Evolutionary conservation across 2,797 vertebrate genomes (phyloP), one percentile per base, ranked within the genome.

Genomic region (Notoglanidium macrostoma): DNA sequence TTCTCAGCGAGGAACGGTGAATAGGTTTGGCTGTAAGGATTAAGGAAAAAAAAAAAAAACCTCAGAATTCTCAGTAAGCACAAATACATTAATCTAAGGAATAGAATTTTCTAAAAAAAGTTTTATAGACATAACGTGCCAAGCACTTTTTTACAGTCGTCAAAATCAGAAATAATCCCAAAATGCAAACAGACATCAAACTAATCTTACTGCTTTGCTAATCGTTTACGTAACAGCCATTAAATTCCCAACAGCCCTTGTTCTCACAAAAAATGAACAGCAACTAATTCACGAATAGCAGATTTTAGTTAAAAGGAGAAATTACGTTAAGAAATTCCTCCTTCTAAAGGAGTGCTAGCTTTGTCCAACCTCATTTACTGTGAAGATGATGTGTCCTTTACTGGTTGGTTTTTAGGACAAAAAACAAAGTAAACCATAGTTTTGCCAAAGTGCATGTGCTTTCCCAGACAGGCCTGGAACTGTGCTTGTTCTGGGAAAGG

Each of bases 401-500:
- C 40, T 17, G 9, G 40, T 51, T 21, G 9, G 15, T 65, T 49
- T 81, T 65, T n/a, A 44, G 26, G 14, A 4, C 15, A 49, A 21
- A 26, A 82, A 68, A 51, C 0, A 0, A 83, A 51, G 44, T 2
- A 29, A 29, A 46, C 59, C 23, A 51, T 8, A 15, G 32, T 19
- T 80, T 46, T 85, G 54, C 51, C 74, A n/a, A 44, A 51, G 23
- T 79, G 73, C 1, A 32, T 82, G 12, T 87, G 65, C 21, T 61
- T 44, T 73, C 83, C 44, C 1, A 1, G 35, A 26, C 29, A 82
- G 65, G 54, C 59, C 59, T 49, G 17, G 35, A 44, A 78, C 35
- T 79, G 44, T 46, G 46, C 68, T 90, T 82, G 54, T 87, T 87
- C 32, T 87, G 89, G 63, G 46, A 86, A 84, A 40, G 51, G 14